Conservation (phyloP, 30 jellyfish, hydroid and myxozoan species). For the Morbakka virulenta region DNA sequence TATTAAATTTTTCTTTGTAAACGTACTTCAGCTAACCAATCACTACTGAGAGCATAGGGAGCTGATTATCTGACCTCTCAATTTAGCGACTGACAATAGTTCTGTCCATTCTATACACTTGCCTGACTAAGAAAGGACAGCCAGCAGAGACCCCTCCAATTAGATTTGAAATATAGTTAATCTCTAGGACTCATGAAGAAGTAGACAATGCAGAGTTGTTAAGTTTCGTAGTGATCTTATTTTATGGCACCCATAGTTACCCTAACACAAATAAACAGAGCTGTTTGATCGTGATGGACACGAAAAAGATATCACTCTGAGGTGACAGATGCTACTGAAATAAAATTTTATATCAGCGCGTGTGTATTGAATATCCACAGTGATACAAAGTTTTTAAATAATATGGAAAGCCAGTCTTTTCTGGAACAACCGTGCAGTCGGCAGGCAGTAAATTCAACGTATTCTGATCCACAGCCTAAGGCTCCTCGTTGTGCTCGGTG, state of each 20-base stretch:
- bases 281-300: not conserved
- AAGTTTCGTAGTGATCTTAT: not conserved
- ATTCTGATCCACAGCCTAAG: constrained; percentile 41
- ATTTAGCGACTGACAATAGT: not conserved
- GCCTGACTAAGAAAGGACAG: not conserved
- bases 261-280: not conserved
- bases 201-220: not conserved
- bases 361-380: too few relatives aligned
- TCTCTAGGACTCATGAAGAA: not conserved
- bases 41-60: not conserved
- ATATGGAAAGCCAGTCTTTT: not conserved
- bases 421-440: not conserved
- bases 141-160: not conserved
- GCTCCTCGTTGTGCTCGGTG: constrained; percentile 92
- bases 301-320: too few relatives aligned
- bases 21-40: not conserved
- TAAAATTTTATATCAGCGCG: too few relatives aligned
- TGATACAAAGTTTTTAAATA: too few relatives aligned
- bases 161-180: not conserved
- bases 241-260: not conserved
- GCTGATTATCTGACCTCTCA: not conserved
- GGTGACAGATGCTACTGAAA: too few relatives aligned
- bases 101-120: not conserved
- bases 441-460: not conserved
- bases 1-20: not conserved